Base-by-base conservation (phyloP, 2,113 vertebrate genomes). In the Geothlypis trichas region DNA sequence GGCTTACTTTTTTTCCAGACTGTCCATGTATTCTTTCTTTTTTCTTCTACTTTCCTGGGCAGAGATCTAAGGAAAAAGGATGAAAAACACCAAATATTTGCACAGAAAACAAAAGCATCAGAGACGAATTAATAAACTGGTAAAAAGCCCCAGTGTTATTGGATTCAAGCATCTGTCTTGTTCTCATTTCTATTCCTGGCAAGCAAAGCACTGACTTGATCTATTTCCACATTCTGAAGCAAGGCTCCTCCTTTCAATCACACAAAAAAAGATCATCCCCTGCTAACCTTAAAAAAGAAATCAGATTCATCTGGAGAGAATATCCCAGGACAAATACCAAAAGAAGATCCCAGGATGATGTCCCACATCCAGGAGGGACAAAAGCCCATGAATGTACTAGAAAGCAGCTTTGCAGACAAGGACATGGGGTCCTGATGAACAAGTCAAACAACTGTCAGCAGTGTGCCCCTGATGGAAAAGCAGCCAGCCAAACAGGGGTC, bases 11-110 rank as follows among this genome's bases (percentile, higher is more conserved):
- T 99, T 99, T 98, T 99, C 99, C 96, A 99, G 95, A 59, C 99
- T 98, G 89, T 99, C 99, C 99, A 99, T 99, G 96, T 99, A 99
- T 97, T 99, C 99, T 93, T 99, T 99, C 98, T 99, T 99, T 98
- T 99, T 99, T 87, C 99, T 98, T 96, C 99, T 98, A 75, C 99
- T 99, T 97, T 99, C 99, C 94, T 99, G 99, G 89, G 99, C 99
- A 91, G 99, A 99, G 95, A 99, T 99, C 99, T 99, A 94, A 75
- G 69, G 90, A 37, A 89, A 39, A 82, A 83, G 47, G 46, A 75
- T 92, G 63, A 86, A 51, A 51, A 94, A 44, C 20, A 95, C 4
- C 44, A 94, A 93, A 95, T 88, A 94, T 84, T 96, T 94, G 76
- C 46, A 90, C 2, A 63, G 30, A 9, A 49, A 79, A 80, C 74